Evolutionary conservation across 2,888 invertebrate species (phyloP).

Genomic region (Zhengitettix transpicula): DNA sequence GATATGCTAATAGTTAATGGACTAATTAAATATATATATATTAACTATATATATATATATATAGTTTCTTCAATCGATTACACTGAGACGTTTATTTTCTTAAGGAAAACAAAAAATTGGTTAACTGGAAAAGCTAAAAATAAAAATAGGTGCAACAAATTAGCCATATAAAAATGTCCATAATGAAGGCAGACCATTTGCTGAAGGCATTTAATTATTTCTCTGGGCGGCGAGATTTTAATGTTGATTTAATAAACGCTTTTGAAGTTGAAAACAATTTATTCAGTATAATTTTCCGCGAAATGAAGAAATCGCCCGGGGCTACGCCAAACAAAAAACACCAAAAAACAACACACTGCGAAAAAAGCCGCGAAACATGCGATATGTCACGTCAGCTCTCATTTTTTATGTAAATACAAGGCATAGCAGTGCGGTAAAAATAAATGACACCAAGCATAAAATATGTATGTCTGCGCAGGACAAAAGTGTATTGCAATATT

Average conservation of each 20-base stretch:
- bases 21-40: too few relatives aligned
- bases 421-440: not conserved
- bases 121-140: too few relatives aligned
- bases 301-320: not conserved
- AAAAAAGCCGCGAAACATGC: not conserved
- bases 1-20: too few relatives aligned
- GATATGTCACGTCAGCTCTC: not conserved
- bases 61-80: too few relatives aligned
- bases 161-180: too few relatives aligned
- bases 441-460: not conserved
- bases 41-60: too few relatives aligned
- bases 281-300: not conserved
- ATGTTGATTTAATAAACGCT: not conserved
- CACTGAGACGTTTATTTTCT: too few relatives aligned
- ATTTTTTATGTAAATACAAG: not conserved
- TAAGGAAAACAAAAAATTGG: too few relatives aligned
- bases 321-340: not conserved
- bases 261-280: not conserved
- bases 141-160: too few relatives aligned
- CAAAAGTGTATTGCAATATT: not conserved
- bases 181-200: too few relatives aligned
- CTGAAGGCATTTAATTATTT: not conserved
- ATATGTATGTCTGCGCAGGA: not conserved
- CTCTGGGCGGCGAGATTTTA: not conserved
- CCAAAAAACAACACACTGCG: too few relatives aligned